Base-by-base conservation (phyloP, 2,888 invertebrate species). In the Philhelius pedissequus region DNA sequence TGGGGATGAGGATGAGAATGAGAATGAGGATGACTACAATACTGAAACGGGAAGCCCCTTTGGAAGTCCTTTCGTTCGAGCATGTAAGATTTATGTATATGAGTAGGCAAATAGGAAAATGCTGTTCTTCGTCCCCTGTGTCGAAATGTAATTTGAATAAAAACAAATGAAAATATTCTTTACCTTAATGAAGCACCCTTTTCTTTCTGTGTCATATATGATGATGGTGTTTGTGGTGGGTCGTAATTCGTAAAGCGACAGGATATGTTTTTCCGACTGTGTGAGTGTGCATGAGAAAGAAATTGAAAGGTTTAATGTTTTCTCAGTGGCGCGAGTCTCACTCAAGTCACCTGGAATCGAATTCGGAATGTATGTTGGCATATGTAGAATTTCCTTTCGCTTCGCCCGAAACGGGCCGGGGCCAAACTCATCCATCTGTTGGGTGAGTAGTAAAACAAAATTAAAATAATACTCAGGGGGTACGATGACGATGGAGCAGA, bases 361-460 rank as follows among this genome's bases (percentile, higher is more conserved):
- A 84, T 79, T 84, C 70, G 75, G 60, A 84, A 84, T 80, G 71
- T 60, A 84, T 79, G 84, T 68, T 76, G 60, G 79, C 75, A 84
- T 84, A 79, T 79, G 84, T 79, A 70, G 66, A 70, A 68, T 50
- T 70, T 75, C 35, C 43, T 54, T 35, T 75, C 25, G 13, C 22
- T 25, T 22, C 22, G 45, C 18, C 27, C 25, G 30, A 60, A 50
- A 22, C 40, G 40, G 27, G 38, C 25, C 25, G 38, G 20, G 8
- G 15, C n/a, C 40, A 25, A 15, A 27, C 76, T 58, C 77, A 68
- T 76, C 60, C 77, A 64, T 75, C 76, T 60, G 78, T 58, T 86
- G 81, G 81, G 71, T 86, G 78, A 86, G 86, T 86, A 86, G 82
- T 86, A 86, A 86, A 86, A 86, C 86, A 86, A 86, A 86, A 86